Base-by-base conservation (phyloP, 37 sponge, comb jelly and placozoan genomes). In the Eunapius fragilis region DNA sequence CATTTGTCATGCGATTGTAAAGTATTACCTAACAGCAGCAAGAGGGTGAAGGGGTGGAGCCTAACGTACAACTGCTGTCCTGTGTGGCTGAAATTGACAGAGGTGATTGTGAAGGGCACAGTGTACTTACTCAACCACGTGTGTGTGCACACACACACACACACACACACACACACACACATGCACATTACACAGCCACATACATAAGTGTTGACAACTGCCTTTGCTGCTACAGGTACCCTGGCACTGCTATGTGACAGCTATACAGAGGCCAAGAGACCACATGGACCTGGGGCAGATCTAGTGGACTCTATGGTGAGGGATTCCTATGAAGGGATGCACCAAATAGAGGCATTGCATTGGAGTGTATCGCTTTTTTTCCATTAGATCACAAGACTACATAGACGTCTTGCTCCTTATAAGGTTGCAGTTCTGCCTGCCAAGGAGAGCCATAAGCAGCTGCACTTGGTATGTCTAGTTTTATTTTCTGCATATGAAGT, bases 181-280 rank as follows among this genome's bases (percentile, higher is more conserved):
- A 41, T 41, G 41, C 41, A 41, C 41, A 41, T 6, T 6, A 41
- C 41, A 41, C 41, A 3, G 6, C 41, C 41, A 41, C 41, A 41
- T 6, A 41, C 41, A 41, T 6, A 41, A 3, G 6, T 6, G 41
- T 6, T 41, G 41, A 6, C 3, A 3, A 41, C 41, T 9, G 6
- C 6, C 41, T 9, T 6, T 6, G 6, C 41, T 41, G 41, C 41
- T 68, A 12, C 74, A 87, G 87, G 74, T 73, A 31, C 80, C 13
- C 38, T 80, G 26, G 87, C 87, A 0, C 80, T 80, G 38, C 41
- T 87, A 19, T 80, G 75, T 74, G 81, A 87, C 73, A 75, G 81
- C 3, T 87, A 87, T 36, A 74, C 41, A 19, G 87, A 80, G 38
- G 38, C 27, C 22, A 22, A 28, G 3, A 31, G 81, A 33, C 73